Conservation (phyloP, 2,888 invertebrate genomes). For the Phalera bucephala region DNA sequence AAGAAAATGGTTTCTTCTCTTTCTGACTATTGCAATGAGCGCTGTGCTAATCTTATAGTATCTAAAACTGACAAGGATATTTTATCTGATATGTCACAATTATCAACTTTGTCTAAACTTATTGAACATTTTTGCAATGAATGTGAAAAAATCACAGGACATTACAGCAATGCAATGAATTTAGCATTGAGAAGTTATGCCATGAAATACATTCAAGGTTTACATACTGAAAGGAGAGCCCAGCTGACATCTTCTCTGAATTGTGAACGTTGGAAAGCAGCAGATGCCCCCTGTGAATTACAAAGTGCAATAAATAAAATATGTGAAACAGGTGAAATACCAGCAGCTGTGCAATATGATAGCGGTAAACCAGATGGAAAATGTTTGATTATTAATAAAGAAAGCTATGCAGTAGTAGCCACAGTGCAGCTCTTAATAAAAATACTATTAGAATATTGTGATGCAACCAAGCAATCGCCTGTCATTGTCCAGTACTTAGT, state of each 20-base stretch:
- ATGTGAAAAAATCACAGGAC: conserved; percentile 89
- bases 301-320: conserved; percentile 92
- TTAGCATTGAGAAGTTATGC: conserved; percentile 94
- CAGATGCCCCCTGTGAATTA: conserved; percentile 94
- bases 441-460: conserved; percentile 96
- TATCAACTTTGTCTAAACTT: conserved; percentile 88
- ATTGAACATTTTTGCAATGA: conserved; percentile 91
- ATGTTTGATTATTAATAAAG: conserved; percentile 85
- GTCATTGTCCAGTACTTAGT: conserved; percentile 91
- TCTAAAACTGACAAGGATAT: conserved; percentile 89
- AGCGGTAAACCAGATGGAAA: conserved; percentile 76
- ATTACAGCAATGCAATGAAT: conserved; percentile 90
- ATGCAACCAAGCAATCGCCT: conserved; percentile 89
- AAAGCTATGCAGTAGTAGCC: conserved; percentile 89
- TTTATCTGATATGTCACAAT: conserved; percentile 88
- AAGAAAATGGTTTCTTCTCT: conserved; percentile 91
- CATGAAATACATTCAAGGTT: conserved; percentile 94
- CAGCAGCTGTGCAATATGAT: conserved; percentile 54
- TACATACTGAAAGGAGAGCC: conserved; percentile 94
- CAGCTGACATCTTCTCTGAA: conserved; percentile 94
- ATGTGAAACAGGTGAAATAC: conserved; percentile 78
- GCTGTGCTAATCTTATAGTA: conserved; percentile 94
- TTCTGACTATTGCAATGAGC: conserved; percentile 96
- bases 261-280: conserved; percentile 96
- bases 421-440: conserved; percentile 94